A percentile compares a stretch with the other conserved stretches of the same genome.
Conservation (phyloP, 2,888 invertebrate species). For the Coleophora flavipennella region DNA sequence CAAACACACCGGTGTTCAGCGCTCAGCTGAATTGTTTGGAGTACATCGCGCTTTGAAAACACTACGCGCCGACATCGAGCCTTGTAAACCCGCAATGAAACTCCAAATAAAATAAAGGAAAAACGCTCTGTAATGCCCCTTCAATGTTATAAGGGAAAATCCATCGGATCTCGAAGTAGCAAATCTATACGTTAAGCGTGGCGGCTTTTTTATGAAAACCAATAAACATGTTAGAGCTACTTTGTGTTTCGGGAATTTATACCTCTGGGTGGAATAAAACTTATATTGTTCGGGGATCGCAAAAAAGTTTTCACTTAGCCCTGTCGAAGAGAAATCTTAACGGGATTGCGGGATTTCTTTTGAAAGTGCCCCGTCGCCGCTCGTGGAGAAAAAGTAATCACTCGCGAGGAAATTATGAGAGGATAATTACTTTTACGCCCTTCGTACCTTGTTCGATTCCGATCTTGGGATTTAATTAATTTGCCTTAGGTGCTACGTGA, state of each 20-base stretch:
- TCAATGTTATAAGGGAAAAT: slow-evolving; percentile 29
- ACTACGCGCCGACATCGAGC: slow-evolving; percentile 7
- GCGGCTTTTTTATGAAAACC: slow-evolving; percentile 64
- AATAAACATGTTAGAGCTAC: slow-evolving; percentile 70
- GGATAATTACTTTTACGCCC: slow-evolving; percentile 28
- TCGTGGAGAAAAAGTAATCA: slow-evolving; percentile 20
- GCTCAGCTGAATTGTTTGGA: slow-evolving; percentile 4
- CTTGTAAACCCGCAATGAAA: slow-evolving; percentile 26
- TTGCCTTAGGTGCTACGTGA: not conserved
- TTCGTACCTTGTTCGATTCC: slow-evolving; percentile 13
- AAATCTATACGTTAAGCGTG: slow-evolving; percentile 53
- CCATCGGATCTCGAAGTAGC: slow-evolving; percentile 42
- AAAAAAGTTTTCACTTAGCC: slow-evolving; percentile 68
- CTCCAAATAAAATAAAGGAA: slow-evolving; percentile 29
- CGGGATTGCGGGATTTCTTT: slow-evolving; percentile 60
- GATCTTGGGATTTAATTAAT: slow-evolving; percentile 19
- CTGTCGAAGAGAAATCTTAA: slow-evolving; percentile 64
- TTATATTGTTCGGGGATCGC: slow-evolving; percentile 66
- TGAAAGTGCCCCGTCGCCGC: slow-evolving; percentile 29
- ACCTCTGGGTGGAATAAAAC: slow-evolving; percentile 67
- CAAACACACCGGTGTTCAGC: slow-evolving; percentile 1
- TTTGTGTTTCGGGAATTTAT: slow-evolving; percentile 70
- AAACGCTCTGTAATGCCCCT: slow-evolving; percentile 19
- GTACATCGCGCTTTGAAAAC: slow-evolving; percentile 23
- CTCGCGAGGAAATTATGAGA: slow-evolving; percentile 35